Evolutionary conservation across 1,140 invertebrate species (phyloP), one percentile per base, ranked within the genome.

Genomic region (Pollicipes pollicipes): DNA sequence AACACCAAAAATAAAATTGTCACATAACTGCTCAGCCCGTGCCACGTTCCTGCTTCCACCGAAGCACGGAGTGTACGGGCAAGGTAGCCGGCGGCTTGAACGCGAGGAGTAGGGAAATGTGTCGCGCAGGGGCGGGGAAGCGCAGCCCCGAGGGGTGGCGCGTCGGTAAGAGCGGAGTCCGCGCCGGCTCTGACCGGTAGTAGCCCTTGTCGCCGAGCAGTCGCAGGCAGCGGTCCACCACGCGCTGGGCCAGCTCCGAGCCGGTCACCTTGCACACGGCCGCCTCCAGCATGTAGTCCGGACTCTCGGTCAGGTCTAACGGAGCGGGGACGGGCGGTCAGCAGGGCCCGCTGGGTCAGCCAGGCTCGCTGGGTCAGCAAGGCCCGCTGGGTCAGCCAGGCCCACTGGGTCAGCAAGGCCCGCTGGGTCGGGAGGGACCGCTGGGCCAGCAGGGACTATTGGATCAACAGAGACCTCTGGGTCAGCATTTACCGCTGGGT

Each of bases 161-260:
- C n/a, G n/a, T n/a, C n/a, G n/a, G n/a, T n/a, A n/a, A n/a, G n/a
- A n/a, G n/a, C n/a, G n/a, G n/a, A n/a, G n/a, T n/a, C n/a, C n/a
- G n/a, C n/a, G n/a, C n/a, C n/a, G n/a, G n/a, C n/a, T 24, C 45
- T 58, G 10, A 58, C 45, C 45, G 13, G 45, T 58, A 58, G 70
- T 74, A 75, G 29, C 74, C 74, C 24, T 73, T 30, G 26, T 73
- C 74, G 27, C 74, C 74, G 35, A 75, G 69, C 17, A 75, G 30
- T 82, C 99, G 97, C 77, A 99, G 97, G 17, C 95, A 88, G 83
- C 99, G 96, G 81, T 99, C 97, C 73, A 90, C 93, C 28, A 95
- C 93, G 75, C 82, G 86, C 95, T 91, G 95, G 0, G 90, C 91
- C n/a, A 89, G 83, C 80, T 95, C 91, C 0, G 91, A 93, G 2